These are phyloP conservation scores for Limanda limanda DNA, from an alignment of 2,113 vertebrate species.

Conservation along the genomic window DNA sequence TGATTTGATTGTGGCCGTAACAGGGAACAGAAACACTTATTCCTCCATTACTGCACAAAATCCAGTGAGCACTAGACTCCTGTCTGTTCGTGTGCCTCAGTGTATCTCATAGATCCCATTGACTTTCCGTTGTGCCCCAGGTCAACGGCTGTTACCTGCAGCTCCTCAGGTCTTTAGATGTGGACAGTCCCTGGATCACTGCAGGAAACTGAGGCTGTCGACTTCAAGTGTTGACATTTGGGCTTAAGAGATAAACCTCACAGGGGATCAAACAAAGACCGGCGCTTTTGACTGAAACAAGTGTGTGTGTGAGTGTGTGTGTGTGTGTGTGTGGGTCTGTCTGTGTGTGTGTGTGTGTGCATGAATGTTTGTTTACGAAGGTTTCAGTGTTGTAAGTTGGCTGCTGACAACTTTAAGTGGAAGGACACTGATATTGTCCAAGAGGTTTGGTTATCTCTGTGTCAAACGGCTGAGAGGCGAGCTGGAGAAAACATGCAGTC, in stretches of 20 bases:
- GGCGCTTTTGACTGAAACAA: conserved; percentile 52
- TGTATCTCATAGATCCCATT: conserved; percentile 22
- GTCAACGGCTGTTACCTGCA: conserved; percentile 65
- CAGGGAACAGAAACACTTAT: too few species aligned
- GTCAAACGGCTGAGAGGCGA: conserved; percentile 38
- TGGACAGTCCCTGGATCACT: conserved; percentile 52
- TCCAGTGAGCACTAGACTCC: too few species aligned
- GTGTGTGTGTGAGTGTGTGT: conserved; percentile 7
- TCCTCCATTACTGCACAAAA: too few species aligned
- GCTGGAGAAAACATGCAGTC: conserved; percentile 2
- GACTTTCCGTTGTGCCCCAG: conserved; percentile 66
- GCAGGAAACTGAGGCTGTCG: conserved; percentile 68
- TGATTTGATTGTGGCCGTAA: too few species aligned
- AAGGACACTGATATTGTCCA: conserved; percentile 44
- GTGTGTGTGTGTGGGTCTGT: conserved; percentile 12
- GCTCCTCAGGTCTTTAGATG: conserved; percentile 51
- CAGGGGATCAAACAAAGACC: conserved; percentile 71
- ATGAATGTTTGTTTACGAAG: conserved; percentile 31
- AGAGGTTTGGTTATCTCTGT: conserved; percentile 56
- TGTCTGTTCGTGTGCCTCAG: background rate
- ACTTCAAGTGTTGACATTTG: conserved; percentile 77
- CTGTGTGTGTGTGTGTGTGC: background rate
- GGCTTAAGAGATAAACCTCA: conserved; percentile 74
- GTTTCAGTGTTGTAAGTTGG: conserved; percentile 51
- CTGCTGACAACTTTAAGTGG: conserved; percentile 53